Percentiles rank a stretch among this genome's conserved stretches.
Evolutionary conservation across 1,140 invertebrate genomes (phyloP).

Genomic region (Ceratitis capitata): DNA sequence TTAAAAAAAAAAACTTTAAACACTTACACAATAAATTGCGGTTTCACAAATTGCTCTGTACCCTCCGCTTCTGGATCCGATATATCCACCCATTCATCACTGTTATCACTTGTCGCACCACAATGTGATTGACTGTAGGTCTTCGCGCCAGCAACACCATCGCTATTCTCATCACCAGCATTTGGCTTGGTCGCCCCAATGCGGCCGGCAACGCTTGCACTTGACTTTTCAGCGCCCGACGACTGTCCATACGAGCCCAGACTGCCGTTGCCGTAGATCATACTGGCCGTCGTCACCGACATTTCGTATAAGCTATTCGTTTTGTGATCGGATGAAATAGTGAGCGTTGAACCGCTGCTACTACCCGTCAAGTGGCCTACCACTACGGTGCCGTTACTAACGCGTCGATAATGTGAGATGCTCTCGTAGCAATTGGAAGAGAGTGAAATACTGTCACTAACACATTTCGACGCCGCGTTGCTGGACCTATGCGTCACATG

Average conservation of each 20-base stretch:
- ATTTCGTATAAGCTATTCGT: slow-evolving; percentile 74
- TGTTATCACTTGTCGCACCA: slow-evolving; percentile 69
- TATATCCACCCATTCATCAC: slow-evolving; percentile 75
- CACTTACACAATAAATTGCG: slow-evolving; percentile 67
- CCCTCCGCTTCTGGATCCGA: slow-evolving; percentile 68
- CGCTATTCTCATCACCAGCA: slow-evolving; percentile 40
- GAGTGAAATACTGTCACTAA: slow-evolving; percentile 57
- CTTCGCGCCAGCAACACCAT: slow-evolving; percentile 41
- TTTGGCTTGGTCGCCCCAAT: slow-evolving; percentile 50
- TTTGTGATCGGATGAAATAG: slow-evolving; percentile 73
- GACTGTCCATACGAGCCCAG: slow-evolving; percentile 48
- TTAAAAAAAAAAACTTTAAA: neutral
- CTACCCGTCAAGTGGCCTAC: slow-evolving; percentile 64
- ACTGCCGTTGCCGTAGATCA: slow-evolving; percentile 67
- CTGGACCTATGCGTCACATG: slow-evolving; percentile 5
- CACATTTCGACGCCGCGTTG: neutral
- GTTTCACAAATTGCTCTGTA: slow-evolving; percentile 41
- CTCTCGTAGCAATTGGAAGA: slow-evolving; percentile 71
- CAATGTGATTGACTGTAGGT: slow-evolving; percentile 55
- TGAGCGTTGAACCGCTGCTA: slow-evolving; percentile 68
- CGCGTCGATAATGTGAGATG: slow-evolving; percentile 66
- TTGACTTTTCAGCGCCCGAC: slow-evolving; percentile 44
- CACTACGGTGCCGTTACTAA: slow-evolving; percentile 64
- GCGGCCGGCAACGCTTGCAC: slow-evolving; percentile 67
- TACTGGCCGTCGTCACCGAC: slow-evolving; percentile 53